Conservation (phyloP, 2,888 invertebrate genomes). For the Empis stercorea region DNA sequence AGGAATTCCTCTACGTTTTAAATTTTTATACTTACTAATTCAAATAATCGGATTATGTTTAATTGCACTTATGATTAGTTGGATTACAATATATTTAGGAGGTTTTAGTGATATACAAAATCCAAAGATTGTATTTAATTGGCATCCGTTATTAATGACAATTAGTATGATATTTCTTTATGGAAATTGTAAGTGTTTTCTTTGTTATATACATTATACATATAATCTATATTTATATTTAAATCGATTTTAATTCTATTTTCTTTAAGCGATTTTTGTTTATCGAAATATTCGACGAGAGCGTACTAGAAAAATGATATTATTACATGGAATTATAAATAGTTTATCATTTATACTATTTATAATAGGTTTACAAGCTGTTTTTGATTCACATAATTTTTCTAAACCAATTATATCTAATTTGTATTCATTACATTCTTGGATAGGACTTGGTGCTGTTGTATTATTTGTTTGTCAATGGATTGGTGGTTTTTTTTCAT, state of each 20-base stretch:
- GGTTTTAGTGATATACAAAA: constrained; percentile 56
- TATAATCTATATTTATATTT: not conserved
- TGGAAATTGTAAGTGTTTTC: constrained; percentile 65
- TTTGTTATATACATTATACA: not conserved
- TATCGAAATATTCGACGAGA: constrained; percentile 64
- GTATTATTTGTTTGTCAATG: constrained; percentile 55
- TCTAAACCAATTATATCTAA: constrained; percentile 46
- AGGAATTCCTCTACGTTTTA: constrained; percentile 30
- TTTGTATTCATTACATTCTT: constrained; percentile 65
- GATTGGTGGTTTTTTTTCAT: constrained; percentile 57
- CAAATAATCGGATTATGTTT: constrained; percentile 31
- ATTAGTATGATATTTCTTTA: constrained; percentile 68
- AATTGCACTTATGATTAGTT: constrained; percentile 30
- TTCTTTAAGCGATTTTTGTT: constrained; percentile 58
- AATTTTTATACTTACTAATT: constrained; percentile 30
- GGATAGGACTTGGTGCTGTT: constrained; percentile 64
- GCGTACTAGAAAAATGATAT: constrained; percentile 60
- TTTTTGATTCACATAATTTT: constrained; percentile 67
- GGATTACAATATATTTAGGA: constrained; percentile 35
- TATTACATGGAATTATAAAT: constrained; percentile 60
- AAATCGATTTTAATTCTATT: not conserved
- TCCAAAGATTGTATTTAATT: constrained; percentile 60
- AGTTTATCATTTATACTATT: constrained; percentile 51
- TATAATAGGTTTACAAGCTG: constrained; percentile 60
- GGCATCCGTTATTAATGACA: constrained; percentile 78